Conservation (phyloP, 2,797 vertebrate genomes). For the Morelia viridis region DNA sequence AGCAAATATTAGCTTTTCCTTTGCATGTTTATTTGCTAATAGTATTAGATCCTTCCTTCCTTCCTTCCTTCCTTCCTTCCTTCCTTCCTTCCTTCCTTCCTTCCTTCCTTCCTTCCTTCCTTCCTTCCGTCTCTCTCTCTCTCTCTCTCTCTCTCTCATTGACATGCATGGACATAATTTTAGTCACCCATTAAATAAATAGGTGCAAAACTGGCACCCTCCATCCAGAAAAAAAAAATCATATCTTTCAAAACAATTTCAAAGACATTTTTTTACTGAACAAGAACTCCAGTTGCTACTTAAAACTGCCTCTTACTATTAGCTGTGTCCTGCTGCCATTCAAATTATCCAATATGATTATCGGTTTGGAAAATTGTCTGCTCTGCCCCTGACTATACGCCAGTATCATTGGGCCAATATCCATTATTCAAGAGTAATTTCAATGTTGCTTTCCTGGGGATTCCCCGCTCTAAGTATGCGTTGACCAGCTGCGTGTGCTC, state of each 20-base stretch:
- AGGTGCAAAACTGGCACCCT: not conserved
- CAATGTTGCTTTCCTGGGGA: slow-evolving; percentile 27
- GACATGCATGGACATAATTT: too few relatives aligned
- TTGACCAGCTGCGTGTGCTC: slow-evolving; percentile 76
- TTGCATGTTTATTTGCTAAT: not conserved
- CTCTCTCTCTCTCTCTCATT: too few relatives aligned
- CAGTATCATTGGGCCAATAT: not conserved
- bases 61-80: not conserved
- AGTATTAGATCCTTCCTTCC: not conserved
- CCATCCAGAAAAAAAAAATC: not conserved
- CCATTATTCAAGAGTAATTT: not conserved
- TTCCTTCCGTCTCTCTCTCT: rapidly evolving
- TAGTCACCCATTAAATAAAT: not conserved
- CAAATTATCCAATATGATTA: not conserved
- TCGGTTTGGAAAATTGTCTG: not conserved
- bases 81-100: not conserved
- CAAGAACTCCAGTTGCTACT: not conserved
- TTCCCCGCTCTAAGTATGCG: slow-evolving; percentile 38
- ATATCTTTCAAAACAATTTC: not conserved
- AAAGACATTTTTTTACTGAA: not conserved
- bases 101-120: not conserved
- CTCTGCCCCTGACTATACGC: not conserved
- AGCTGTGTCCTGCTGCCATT: not conserved
- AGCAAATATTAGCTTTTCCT: not conserved
- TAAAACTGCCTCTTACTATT: not conserved